Evolutionary conservation across 2,797 vertebrate genomes (phyloP), one percentile per base, ranked within the genome.

Genomic region (Moxostoma hubbsi): DNA sequence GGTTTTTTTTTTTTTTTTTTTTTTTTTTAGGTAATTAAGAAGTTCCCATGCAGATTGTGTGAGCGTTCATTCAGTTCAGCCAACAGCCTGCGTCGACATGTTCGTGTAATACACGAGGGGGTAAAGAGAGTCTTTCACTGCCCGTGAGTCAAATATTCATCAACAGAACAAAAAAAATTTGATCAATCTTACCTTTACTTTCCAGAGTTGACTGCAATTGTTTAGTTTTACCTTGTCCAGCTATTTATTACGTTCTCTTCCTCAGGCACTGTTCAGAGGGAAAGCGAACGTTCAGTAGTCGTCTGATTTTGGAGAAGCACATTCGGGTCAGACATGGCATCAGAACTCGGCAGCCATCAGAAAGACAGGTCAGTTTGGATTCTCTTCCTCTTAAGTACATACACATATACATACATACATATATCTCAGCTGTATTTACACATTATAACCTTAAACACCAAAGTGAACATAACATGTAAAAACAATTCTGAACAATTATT

Each of bases 111-210:
- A 64, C 97, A 98, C 0, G 97, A 98, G 81, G 97, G 97, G 51
- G 97, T 98, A 92, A 97, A 97, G 75, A 92, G 96, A 50, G 96
- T 98, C 87, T 98, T 98, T 79, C 96, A 95, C 73, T 98, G 97
- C 95, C 93, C 96, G 96, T 99, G 89, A 94, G 92, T 90, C 2
- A 0, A 46, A 24, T 0, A 1, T 58, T 18, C 5, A 9, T 7
- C 7, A 43, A 5, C 67, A 45, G 2, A 51, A 9, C 47, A 7
- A 7, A 47, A 47, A 59, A 13, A 12, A 16, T 13, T 73, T 8
- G 11, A 5, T 72, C n/a, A 1, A 15, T 51, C 43, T 6, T 46
- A 16, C 47, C 0, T 54, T 36, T 51, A n/a, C 1, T 5, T 18
- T 5, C 11, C 36, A 36, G 15, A 73, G 50, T 11, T 0, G 0